Base-by-base conservation (phyloP, 1,140 invertebrate genomes). In the Penaeus vannamei region DNA sequence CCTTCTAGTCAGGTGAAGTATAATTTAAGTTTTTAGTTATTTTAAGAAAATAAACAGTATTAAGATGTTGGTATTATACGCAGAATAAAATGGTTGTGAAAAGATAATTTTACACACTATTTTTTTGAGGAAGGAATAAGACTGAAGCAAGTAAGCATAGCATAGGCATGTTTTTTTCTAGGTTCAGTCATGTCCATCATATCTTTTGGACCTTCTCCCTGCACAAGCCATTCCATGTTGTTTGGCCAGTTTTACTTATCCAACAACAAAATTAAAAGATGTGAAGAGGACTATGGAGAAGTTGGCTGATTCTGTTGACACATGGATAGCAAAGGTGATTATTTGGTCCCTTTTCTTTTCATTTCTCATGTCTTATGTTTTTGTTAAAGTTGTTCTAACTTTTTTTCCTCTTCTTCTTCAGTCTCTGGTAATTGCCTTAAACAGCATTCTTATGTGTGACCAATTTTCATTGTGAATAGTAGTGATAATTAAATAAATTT, bases 211-310 rank as follows among this genome's bases (percentile, higher is more conserved):
- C 22, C 19, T 20, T 20, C 5, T 76, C 5, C 26, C 72, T 29
- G 72, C 72, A 1, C 72, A 76, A 76, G 72, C 72, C 22, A 76
- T 76, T 26, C 72, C 23, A 76, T 76, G 72, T 32, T 20, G n/a
- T 26, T 36, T 76, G 29, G 72, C 72, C 42, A 29, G n/a, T 76
- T 20, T 76, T 2, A 29, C 72, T 29, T 29, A 5, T 32, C 29
- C 72, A 32, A 2, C 29, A 76, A 29, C 8, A 32, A 20, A 32
- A n/a, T 20, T 14, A 26, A 7, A 76, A 7, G 42, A 76, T 4
- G 72, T 36, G 29, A 36, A 32, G 26, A 36, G 42, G 22, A 17
- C 19, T 29, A 76, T 76, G n/a, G 72, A 76, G 12, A 8, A 23
- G 4, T 22, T 76, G 72, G 72, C 72, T 76, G 20, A 26, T 76